These are phyloP conservation scores for Nestor notabilis DNA, from an alignment of 2,113 vertebrate genomes.

Conservation along the genomic window DNA sequence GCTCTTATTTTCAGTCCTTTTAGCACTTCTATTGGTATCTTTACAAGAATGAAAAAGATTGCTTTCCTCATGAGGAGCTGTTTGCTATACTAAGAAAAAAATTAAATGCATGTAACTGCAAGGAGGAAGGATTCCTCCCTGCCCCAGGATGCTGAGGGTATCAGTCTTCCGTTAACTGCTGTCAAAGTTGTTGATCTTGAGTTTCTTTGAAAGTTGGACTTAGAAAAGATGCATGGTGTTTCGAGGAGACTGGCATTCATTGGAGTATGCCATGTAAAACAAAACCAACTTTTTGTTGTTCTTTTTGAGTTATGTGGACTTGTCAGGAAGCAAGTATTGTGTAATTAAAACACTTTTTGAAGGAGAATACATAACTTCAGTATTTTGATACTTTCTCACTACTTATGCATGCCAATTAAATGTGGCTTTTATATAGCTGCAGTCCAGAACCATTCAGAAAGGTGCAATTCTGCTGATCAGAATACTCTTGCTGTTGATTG, in stretches of 20 bases:
- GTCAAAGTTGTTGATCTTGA: neutral
- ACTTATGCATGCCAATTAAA: neutral
- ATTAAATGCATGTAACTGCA: neutral
- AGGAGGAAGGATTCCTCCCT: neutral
- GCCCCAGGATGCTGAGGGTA: neutral
- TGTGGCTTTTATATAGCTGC: neutral
- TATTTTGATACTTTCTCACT: neutral
- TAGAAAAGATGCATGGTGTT: neutral
- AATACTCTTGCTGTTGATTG: neutral
- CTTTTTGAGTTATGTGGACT: neutral
- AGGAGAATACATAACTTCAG: neutral
- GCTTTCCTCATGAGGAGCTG: neutral
- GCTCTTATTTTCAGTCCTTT: neutral
- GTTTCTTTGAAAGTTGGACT: neutral
- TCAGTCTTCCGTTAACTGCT: neutral
- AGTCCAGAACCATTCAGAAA: neutral
- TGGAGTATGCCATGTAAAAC: neutral
- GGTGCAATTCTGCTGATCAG: neutral
- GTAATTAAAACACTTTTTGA: neutral
- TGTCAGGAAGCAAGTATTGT: neutral
- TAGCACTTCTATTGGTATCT: neutral
- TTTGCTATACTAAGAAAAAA: neutral
- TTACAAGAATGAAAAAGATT: neutral
- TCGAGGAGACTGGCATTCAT: neutral
- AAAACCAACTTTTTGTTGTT: neutral